Evolutionary conservation across 1,140 invertebrate species (phyloP).

Genomic region (Carposina sasakii): DNA sequence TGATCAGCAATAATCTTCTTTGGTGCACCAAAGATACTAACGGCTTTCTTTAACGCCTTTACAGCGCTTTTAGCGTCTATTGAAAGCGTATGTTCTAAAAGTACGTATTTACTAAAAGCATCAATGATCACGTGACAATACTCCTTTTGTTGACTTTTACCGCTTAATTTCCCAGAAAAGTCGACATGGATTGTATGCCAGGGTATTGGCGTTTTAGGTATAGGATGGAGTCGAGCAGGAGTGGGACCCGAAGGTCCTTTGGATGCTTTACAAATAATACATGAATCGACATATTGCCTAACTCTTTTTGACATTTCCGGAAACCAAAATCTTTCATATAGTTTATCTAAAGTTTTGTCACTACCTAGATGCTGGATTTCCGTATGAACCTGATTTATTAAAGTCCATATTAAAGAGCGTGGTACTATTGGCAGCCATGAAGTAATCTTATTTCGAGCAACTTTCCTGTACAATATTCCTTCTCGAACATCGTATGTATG

Average conservation of each 20-base stretch:
- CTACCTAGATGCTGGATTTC: neutral
- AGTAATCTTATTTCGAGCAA: neutral
- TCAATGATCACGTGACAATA: conserved; percentile 30
- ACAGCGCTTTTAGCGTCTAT: conserved; percentile 24
- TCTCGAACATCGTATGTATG: neutral
- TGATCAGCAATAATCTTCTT: conserved; percentile 37
- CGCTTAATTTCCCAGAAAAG: conserved; percentile 27
- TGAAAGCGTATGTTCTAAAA: conserved; percentile 25
- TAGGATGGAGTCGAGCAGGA: neutral
- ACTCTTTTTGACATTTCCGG: neutral
- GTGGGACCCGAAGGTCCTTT: neutral
- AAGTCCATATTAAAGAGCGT: neutral
- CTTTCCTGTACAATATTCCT: neutral
- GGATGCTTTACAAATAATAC: neutral
- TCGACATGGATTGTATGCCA: conserved; percentile 39
- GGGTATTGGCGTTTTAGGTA: conserved; percentile 29
- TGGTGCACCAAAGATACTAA: conserved; percentile 33
- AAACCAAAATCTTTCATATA: neutral
- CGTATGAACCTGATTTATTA: neutral
- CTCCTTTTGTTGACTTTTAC: conserved; percentile 30
- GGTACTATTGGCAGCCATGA: conserved; percentile 1
- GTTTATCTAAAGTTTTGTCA: neutral
- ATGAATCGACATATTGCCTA: neutral
- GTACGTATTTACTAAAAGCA: conserved; percentile 29
- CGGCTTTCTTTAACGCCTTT: conserved; percentile 21